Conservation (phyloP, 2,888 invertebrate genomes). For the Orchestes rusci region DNA sequence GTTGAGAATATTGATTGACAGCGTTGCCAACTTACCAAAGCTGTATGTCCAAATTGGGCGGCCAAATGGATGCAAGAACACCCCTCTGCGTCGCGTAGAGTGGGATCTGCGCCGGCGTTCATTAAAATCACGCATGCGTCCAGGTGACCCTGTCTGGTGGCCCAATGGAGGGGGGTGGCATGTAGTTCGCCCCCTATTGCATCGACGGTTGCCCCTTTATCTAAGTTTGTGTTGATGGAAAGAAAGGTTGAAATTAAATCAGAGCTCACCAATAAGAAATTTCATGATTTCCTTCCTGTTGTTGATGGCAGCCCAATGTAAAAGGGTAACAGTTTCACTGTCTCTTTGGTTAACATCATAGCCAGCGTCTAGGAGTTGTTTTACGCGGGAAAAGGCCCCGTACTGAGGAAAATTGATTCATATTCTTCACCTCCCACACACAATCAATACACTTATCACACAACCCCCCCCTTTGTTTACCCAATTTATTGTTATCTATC, state of each 20-base stretch:
- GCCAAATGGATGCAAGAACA: constrained; percentile 93
- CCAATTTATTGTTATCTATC: too few relatives aligned
- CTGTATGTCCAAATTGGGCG: constrained; percentile 95
- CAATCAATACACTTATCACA: neutral
- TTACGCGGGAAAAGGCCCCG: constrained; percentile 75
- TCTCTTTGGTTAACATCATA: constrained; percentile 93
- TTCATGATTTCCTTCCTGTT: constrained; percentile 89
- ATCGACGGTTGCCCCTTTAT: constrained; percentile 83
- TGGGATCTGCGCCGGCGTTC: constrained; percentile 74
- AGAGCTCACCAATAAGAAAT: constrained; percentile 71
- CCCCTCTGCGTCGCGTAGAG: constrained; percentile 89
- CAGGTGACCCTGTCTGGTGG: constrained; percentile 87
- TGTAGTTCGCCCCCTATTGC: constrained; percentile 92
- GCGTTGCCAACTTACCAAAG: constrained; percentile 58
- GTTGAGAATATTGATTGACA: neutral
- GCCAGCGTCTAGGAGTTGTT: constrained; percentile 85
- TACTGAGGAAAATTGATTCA: constrained; percentile 49
- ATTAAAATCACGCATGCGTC: constrained; percentile 70
- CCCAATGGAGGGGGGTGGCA: constrained; percentile 98
- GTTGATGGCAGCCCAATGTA: constrained; percentile 99
- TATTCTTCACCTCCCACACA: neutral
- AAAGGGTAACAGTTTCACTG: constrained; percentile 87
- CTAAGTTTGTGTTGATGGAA: constrained; percentile 50
- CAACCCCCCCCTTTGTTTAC: too few relatives aligned
- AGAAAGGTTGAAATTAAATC: too few relatives aligned